These are phyloP conservation scores for Pachypeltis micranthus DNA, from an alignment of 1,140 invertebrate species.

Conservation along the genomic window DNA sequence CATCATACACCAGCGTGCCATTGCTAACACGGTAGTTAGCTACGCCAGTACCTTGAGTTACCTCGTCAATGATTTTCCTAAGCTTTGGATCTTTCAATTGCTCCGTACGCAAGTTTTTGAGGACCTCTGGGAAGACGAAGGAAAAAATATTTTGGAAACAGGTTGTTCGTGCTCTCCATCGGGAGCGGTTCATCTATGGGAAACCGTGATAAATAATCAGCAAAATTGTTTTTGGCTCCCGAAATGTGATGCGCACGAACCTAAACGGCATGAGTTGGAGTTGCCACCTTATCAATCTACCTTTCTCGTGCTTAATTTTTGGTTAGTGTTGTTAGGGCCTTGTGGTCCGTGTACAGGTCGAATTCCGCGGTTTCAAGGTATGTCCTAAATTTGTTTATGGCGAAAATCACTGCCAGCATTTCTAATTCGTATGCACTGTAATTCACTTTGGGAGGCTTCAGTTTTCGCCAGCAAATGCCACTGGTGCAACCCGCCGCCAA, in stretches of 20 bases:
- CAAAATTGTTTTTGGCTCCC: not conserved
- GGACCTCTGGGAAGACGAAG: too few species aligned
- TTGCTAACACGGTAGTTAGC: too few species aligned
- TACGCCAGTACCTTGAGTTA: too few species aligned
- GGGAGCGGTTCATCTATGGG: conserved; percentile 1
- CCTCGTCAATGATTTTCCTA: too few species aligned
- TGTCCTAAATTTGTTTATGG: not conserved
- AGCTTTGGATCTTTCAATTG: too few species aligned
- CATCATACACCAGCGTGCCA: too few species aligned
- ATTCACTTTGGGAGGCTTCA: not conserved
- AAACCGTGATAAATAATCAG: not conserved
- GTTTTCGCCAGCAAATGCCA: not conserved
- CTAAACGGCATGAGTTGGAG: not conserved
- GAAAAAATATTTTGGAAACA: too few species aligned
- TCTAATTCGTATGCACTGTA: not conserved
- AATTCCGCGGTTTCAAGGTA: conserved; percentile 1
- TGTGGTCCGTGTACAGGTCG: conserved; percentile 4
- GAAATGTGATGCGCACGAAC: not conserved
- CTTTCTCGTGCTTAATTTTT: not conserved
- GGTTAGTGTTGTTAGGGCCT: not conserved
- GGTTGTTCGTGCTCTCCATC: too few species aligned
- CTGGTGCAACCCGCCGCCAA: not conserved
- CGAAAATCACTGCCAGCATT: not conserved
- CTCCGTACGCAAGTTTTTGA: too few species aligned
- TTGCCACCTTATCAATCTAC: not conserved